These are phyloP conservation scores for Chrysolina oricalcia DNA, from an alignment of 2,888 invertebrate species.

Conservation along the genomic window DNA sequence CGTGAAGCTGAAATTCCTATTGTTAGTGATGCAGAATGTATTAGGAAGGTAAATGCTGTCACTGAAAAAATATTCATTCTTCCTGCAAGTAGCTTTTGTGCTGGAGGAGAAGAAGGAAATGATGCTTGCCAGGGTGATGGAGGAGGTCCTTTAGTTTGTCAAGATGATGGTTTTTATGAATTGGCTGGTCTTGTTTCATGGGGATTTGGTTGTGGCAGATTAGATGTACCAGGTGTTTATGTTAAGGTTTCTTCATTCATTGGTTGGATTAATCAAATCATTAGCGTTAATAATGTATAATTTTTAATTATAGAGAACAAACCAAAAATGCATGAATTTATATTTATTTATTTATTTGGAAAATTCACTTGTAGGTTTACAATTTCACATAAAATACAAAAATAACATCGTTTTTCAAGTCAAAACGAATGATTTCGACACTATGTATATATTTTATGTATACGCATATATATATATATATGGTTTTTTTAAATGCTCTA, in stretches of 20 bases:
- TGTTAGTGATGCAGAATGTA: slow-evolving; percentile 93
- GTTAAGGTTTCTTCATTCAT: slow-evolving; percentile 96
- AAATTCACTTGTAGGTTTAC: slow-evolving; percentile 22
- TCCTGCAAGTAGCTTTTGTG: slow-evolving; percentile 95
- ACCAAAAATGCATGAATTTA: slow-evolving; percentile 52
- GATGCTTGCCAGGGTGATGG: slow-evolving; percentile 98
- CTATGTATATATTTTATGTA: too few relatives aligned
- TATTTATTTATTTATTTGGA: slow-evolving; percentile 48
- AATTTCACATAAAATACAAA: too few relatives aligned
- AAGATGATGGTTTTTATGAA: slow-evolving; percentile 94
- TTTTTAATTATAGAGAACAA: slow-evolving; percentile 46
- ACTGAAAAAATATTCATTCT: slow-evolving; percentile 95
- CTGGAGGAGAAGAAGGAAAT: slow-evolving; percentile 93
- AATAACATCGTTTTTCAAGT: too few relatives aligned
- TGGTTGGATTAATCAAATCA: slow-evolving; percentile 98
- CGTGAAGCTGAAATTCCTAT: slow-evolving; percentile 94
- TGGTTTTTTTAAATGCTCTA: too few relatives aligned
- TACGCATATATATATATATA: too few relatives aligned
- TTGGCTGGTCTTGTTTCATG: slow-evolving; percentile 95
- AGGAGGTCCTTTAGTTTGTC: slow-evolving; percentile 94
- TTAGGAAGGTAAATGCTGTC: slow-evolving; percentile 93
- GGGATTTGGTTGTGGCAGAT: slow-evolving; percentile 95
- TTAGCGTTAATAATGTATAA: slow-evolving; percentile 93
- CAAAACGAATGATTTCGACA: too few relatives aligned
- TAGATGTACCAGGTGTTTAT: slow-evolving; percentile 96